A percentile compares a stretch with the other conserved stretches of the same genome.
Evolutionary conservation across 2,797 vertebrate species (phyloP).

Genomic region (Mareca penelope): DNA sequence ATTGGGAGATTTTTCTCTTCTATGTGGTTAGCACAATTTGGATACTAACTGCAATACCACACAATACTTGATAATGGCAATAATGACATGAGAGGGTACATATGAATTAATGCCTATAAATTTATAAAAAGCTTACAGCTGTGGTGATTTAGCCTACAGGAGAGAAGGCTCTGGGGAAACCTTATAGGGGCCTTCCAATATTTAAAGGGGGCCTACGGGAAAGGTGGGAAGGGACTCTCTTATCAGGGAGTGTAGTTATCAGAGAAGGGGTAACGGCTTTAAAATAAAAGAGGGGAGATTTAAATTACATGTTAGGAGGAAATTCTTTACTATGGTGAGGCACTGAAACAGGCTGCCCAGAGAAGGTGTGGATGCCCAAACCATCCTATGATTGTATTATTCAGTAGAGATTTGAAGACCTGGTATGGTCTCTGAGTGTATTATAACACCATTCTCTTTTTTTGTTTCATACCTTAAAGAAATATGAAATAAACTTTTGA

Average conservation of each 20-base stretch:
- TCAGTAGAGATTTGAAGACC: not conserved
- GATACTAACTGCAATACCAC: not conserved
- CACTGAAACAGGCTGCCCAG: no score
- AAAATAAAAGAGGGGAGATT: no score
- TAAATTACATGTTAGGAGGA: not conserved
- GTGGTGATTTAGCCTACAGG: not conserved
- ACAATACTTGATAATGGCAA: not conserved
- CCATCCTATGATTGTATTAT: not conserved
- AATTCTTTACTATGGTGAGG: not conserved
- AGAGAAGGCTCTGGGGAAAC: not conserved
- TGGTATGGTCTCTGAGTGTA: not conserved
- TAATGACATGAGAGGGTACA: not conserved
- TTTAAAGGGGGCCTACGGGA: no score
- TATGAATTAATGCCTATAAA: not conserved
- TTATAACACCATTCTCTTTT: not conserved
- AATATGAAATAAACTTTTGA: not conserved
- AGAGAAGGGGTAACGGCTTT: no score
- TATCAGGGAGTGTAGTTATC: no score
- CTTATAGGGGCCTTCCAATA: no score
- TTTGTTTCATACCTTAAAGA: not conserved
- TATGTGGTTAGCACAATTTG: not conserved
- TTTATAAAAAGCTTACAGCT: not conserved
- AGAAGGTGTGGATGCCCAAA: not conserved
- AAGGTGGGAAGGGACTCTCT: no score
- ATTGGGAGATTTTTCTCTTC: not conserved